phyloP scores from a whole-genome alignment of 2,888 invertebrate species.

The Vesta saturnalis region DNA sequence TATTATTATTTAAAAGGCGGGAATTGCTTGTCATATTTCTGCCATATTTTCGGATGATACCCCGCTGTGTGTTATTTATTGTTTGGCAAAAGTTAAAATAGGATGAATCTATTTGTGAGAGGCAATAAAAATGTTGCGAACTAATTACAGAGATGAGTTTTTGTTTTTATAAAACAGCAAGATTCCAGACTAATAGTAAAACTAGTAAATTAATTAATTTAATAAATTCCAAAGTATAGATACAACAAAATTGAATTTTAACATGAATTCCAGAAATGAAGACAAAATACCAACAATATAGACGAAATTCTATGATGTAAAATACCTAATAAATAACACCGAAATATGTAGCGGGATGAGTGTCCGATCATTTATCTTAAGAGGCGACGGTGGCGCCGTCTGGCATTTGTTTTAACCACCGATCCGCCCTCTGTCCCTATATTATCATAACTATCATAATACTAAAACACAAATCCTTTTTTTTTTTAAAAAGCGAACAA shows the following conservation, averaged over 20 bases:
- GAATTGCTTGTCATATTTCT: background rate
- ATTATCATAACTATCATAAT: conserved; percentile 50
- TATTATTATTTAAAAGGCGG: conserved; percentile 12
- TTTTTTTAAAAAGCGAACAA: background rate
- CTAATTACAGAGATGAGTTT: background rate
- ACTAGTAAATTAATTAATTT: conserved; percentile 15
- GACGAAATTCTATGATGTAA: conserved; percentile 46
- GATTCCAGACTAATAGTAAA: conserved; percentile 20
- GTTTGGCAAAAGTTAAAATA: background rate
- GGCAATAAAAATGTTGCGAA: background rate
- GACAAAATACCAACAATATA: conserved; percentile 48
- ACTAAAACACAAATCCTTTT: conserved; percentile 18
- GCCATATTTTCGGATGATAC: conserved; percentile 4
- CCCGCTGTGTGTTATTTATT: conserved; percentile 1
- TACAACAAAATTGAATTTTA: conserved; percentile 28
- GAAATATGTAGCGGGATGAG: conserved; percentile 50
- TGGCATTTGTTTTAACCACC: conserved; percentile 51
- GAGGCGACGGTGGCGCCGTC: conserved; percentile 50
- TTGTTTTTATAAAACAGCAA: background rate
- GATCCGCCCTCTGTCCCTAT: conserved; percentile 48
- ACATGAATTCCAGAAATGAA: conserved; percentile 48
- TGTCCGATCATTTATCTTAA: conserved; percentile 52
- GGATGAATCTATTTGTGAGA: conserved; percentile 5
- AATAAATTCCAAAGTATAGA: background rate
- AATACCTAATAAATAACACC: conserved; percentile 49